A percentile compares a stretch with the other conserved stretches of the same genome.
phyloP scores from a whole-genome alignment of 2,113 vertebrate species.

The Leiothrix lutea region DNA sequence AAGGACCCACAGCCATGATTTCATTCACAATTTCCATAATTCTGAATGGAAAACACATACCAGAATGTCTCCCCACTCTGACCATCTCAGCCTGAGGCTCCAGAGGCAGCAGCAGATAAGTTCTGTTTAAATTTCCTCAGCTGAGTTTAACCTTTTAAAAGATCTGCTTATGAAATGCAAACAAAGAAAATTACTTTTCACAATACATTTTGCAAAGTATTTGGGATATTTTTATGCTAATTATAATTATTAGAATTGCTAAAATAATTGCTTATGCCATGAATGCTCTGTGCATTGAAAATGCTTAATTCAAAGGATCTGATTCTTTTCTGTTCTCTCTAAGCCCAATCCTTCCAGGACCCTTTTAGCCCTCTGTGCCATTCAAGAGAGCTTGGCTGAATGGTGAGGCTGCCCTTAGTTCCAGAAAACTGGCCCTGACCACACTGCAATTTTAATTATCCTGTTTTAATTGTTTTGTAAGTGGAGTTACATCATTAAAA shows the following conservation, averaged over 20 bases:
- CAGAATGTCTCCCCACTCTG: background rate
- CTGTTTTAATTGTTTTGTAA: background rate
- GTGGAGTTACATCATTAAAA: background rate
- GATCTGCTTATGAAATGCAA: background rate
- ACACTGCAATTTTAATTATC: background rate
- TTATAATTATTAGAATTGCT: background rate
- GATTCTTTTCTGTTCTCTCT: background rate
- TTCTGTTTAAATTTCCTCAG: background rate
- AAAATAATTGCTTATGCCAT: background rate
- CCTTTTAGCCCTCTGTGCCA: background rate
- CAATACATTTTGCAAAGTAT: background rate
- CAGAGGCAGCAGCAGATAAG: background rate
- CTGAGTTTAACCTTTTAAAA: background rate
- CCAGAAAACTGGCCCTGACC: background rate
- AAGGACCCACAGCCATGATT: background rate
- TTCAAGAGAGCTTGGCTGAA: background rate
- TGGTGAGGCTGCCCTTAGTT: background rate
- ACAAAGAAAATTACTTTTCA: background rate
- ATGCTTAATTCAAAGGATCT: background rate
- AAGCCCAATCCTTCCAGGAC: background rate
- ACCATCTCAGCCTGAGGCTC: background rate
- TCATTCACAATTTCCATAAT: background rate
- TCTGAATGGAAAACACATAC: background rate
- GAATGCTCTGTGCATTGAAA: background rate
- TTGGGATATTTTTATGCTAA: background rate